phyloP scores from a whole-genome alignment of 2,888 invertebrate species.

The Petrophora chlorosata region DNA sequence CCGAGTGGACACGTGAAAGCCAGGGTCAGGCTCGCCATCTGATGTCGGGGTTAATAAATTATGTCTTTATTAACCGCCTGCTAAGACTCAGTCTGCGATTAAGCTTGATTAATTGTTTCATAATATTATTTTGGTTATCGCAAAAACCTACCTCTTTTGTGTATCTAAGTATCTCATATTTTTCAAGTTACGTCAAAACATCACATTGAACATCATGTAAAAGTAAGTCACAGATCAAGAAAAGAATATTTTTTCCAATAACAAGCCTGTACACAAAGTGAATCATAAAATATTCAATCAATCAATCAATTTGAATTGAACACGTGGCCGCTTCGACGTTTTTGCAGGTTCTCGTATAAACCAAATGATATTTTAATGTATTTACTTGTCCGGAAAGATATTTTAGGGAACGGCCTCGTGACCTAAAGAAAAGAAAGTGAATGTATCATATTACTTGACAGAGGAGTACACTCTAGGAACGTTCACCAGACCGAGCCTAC shows the following conservation, averaged over 20 bases:
- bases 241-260: slow-evolving; percentile 9
- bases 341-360: not conserved
- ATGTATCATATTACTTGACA: slow-evolving; percentile 26
- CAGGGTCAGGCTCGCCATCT: slow-evolving; percentile 17
- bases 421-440: slow-evolving; percentile 28
- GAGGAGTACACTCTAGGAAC: slow-evolving; percentile 13
- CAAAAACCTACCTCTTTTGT: no score
- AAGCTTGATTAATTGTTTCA: not conserved
- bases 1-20: slow-evolving; percentile 21
- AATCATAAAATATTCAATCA: slow-evolving; percentile 17
- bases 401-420: slow-evolving; percentile 12
- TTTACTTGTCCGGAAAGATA: slow-evolving; percentile 3
- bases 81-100: not conserved
- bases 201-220: slow-evolving; percentile 8
- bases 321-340: no score
- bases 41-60: slow-evolving; percentile 28
- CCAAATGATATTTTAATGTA: slow-evolving; percentile 5
- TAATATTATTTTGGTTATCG: no score
- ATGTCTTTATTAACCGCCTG: slow-evolving; percentile 15
- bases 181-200: not conserved
- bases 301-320: slow-evolving; percentile 17
- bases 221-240: slow-evolving; percentile 8
- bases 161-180: no score
- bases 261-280: not conserved
- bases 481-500: slow-evolving; percentile 32